These are phyloP conservation scores for Kradibia gibbosae DNA, from an alignment of 1,140 invertebrate genomes.

Conservation along the genomic window DNA sequence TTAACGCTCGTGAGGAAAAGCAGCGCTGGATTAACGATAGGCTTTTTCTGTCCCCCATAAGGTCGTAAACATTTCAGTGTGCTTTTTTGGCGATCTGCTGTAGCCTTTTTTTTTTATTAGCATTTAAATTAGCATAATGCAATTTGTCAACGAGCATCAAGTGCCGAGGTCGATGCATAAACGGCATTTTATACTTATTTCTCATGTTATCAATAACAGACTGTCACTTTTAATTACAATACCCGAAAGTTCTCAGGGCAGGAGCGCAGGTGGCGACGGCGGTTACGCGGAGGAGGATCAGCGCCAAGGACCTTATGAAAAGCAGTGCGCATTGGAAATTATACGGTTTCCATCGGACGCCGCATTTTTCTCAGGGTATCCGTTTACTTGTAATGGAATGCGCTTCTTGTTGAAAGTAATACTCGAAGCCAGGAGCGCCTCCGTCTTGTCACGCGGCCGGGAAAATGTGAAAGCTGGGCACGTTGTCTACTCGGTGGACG, in stretches of 20 bases:
- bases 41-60: background rate
- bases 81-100: background rate
- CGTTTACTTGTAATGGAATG: slow-evolving; percentile 47
- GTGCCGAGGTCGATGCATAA: no score
- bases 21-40: background rate
- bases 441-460: background rate
- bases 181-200: background rate
- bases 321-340: background rate
- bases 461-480: slow-evolving; percentile 10
- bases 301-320: background rate
- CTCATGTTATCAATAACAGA: background rate
- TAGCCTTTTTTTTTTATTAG: slow-evolving; percentile 1
- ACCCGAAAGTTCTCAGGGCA: background rate
- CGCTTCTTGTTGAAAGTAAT: slow-evolving; percentile 47
- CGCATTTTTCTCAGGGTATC: slow-evolving; percentile 42
- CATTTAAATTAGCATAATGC: slow-evolving; percentile 37
- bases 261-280: background rate
- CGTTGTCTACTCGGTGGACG: background rate
- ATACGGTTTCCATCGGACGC: slow-evolving; percentile 23
- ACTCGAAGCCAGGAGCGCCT: background rate
- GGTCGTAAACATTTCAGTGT: background rate
- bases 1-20: background rate
- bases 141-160: background rate
- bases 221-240: background rate
- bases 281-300: background rate